Conservation (phyloP, 2,113 vertebrate species). For the Hystrix cristata region DNA sequence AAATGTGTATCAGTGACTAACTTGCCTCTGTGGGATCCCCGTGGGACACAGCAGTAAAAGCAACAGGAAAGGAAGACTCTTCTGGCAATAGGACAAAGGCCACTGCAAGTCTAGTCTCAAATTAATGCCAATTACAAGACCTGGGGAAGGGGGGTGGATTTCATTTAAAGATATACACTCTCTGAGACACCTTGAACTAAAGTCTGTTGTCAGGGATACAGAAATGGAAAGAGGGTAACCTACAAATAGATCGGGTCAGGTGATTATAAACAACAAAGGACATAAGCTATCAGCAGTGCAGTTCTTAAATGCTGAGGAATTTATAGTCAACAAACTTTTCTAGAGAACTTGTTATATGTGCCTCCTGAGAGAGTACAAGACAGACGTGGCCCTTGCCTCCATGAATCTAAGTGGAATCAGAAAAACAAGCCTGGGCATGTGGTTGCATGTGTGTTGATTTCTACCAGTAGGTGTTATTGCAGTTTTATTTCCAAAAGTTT, state of each 20-base stretch:
- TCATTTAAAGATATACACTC: neutral
- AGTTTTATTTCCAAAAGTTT: conserved; percentile 54
- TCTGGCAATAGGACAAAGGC: neutral
- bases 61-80: neutral
- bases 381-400: conserved; percentile 1
- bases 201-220: conserved; percentile 5
- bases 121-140: conserved; percentile 10
- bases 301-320: conserved; percentile 43
- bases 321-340: conserved; percentile 45
- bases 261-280: neutral
- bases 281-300: neutral
- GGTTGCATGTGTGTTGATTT: conserved; percentile 10
- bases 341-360: conserved; percentile 13
- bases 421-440: conserved; percentile 58
- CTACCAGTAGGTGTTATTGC: neutral
- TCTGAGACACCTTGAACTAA: neutral
- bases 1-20: conserved; percentile 33
- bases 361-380: conserved; percentile 1
- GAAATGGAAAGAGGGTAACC: conserved; percentile 45
- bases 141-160: neutral
- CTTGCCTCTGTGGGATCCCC: neutral
- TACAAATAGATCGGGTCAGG: neutral
- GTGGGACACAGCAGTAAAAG: neutral
- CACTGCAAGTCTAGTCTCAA: neutral
- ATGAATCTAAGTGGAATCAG: conserved; percentile 35